A percentile compares a stretch with the other conserved stretches of the same genome.
These are phyloP conservation scores for Acrocephalus kingi DNA, from an alignment of 2,113 vertebrate genomes.

Conservation along the genomic window DNA sequence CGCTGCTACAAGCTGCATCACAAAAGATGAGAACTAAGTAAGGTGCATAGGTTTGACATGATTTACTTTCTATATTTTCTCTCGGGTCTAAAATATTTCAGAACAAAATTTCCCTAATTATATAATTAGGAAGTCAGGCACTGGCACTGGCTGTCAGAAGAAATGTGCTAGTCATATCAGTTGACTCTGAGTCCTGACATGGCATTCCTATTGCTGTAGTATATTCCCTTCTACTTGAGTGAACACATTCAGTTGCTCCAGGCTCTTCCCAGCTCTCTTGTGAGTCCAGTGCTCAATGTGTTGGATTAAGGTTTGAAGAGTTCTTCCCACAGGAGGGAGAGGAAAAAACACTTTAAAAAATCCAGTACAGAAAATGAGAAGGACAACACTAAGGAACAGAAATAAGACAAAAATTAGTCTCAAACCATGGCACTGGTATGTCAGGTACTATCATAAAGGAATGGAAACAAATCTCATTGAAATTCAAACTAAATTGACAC, in stretches of 20 bases:
- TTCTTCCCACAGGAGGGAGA: not conserved
- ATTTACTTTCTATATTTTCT: not conserved
- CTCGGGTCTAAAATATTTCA: not conserved
- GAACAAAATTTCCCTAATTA: not conserved
- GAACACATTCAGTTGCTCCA: not conserved
- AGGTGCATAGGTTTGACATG: not conserved
- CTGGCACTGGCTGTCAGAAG: not conserved
- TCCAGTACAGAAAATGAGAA: not conserved
- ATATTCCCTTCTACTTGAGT: not conserved
- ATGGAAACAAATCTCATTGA: not conserved
- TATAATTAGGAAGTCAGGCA: not conserved
- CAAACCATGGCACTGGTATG: not conserved
- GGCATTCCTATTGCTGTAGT: fast-evolving
- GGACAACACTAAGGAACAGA: not conserved
- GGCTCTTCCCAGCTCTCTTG: not conserved
- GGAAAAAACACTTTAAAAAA: not conserved
- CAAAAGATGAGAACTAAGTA: not conserved
- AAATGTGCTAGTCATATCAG: not conserved
- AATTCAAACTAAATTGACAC: not conserved
- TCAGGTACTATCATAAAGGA: not conserved
- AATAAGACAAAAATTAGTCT: not conserved
- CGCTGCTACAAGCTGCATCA: not conserved
- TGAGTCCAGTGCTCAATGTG: not conserved
- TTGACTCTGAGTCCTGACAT: not conserved
- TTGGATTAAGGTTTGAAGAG: not conserved